Evolutionary conservation across 2,113 vertebrate genomes (phyloP).

Genomic region (Sceloporus undulatus): DNA sequence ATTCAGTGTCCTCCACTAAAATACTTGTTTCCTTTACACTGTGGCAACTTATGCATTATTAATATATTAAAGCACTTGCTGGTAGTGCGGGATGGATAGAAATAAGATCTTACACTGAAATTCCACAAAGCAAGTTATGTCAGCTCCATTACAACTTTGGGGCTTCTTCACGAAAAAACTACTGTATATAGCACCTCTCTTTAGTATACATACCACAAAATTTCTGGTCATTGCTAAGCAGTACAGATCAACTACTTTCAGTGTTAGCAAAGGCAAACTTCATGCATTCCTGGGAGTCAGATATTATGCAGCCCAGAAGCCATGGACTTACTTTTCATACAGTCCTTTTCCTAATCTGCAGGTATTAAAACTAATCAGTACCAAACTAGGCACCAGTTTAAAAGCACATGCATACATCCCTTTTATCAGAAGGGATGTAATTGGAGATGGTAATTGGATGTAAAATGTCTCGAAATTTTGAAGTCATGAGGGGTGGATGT

Average conservation of each 20-base stretch:
- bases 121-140: conserved; percentile 35
- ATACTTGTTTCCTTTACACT: conserved; percentile 28
- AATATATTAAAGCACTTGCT: conserved; percentile 15
- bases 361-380: not conserved
- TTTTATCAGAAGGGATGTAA: not conserved
- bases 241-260: not conserved
- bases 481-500: no score
- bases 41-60: conserved; percentile 21
- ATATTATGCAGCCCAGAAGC: not conserved
- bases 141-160: conserved; percentile 19
- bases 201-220: not conserved
- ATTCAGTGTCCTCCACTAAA: conserved; percentile 39
- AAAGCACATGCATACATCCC: not conserved
- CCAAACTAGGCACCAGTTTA: not conserved
- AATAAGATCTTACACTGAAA: not conserved
- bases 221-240: not conserved
- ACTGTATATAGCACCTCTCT: not conserved
- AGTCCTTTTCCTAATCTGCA: not conserved
- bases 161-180: not conserved
- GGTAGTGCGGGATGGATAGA: not conserved
- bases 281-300: not conserved
- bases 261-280: not conserved
- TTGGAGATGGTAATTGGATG: no score
- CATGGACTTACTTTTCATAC: not conserved
- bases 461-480: no score